Conservation (phyloP, 2,113 vertebrate species). For the Osmerus mordax region DNA sequence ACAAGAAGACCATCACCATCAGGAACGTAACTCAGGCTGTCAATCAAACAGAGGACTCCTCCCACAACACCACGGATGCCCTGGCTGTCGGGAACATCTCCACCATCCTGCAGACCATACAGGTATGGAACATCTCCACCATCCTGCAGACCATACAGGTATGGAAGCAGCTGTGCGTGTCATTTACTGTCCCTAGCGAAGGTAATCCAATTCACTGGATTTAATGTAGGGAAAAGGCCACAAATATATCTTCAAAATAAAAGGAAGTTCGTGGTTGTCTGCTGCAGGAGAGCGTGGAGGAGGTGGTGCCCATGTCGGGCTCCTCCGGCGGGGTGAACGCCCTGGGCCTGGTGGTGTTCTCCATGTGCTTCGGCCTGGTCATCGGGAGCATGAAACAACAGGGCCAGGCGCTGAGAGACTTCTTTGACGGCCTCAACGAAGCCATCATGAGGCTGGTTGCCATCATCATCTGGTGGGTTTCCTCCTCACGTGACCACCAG, state of each 20-base stretch:
- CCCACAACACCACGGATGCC: conserved; percentile 54
- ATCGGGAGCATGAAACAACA: conserved; percentile 95
- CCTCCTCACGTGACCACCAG: not conserved
- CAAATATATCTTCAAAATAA: not conserved
- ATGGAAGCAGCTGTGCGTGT: no score
- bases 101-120: conserved; percentile 75
- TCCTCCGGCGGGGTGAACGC: conserved; percentile 90
- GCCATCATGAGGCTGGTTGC: conserved; percentile 96
- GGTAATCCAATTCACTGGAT: no score
- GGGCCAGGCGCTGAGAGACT: conserved; percentile 86
- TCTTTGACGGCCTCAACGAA: conserved; percentile 95
- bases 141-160: no score
- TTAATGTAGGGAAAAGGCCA: no score
- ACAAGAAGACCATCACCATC: conserved; percentile 81
- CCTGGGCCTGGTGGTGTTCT: conserved; percentile 93
- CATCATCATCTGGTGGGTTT: conserved; percentile 94
- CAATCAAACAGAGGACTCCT: conserved; percentile 52
- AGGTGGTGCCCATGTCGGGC: conserved; percentile 81
- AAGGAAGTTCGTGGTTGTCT: not conserved
- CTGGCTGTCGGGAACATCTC: conserved; percentile 75
- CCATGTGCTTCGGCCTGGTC: conserved; percentile 92
- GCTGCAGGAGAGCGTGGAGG: conserved; percentile 76
- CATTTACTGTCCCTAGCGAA: no score
- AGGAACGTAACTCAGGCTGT: conserved; percentile 65
- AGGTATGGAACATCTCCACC: not conserved